Evolutionary conservation across 2,888 invertebrate genomes (phyloP).

Genomic region (Amphipyra tragopoginis): DNA sequence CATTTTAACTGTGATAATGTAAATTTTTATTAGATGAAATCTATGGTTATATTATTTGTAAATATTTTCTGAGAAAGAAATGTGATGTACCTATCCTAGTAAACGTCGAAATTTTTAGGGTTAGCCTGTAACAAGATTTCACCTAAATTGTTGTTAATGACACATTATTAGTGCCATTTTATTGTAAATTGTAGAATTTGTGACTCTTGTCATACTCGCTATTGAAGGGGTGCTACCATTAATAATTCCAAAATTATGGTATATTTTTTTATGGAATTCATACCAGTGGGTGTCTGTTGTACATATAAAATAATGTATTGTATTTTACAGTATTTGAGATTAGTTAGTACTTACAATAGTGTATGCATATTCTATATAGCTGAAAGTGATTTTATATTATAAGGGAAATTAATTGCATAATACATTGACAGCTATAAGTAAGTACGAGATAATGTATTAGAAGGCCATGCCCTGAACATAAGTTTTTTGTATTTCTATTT

Average conservation of each 20-base stretch:
- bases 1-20: conserved; percentile 90
- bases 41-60: conserved; percentile 85
- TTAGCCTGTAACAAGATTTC: conserved; percentile 90
- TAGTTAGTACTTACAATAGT: conserved; percentile 89
- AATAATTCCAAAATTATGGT: conserved; percentile 89
- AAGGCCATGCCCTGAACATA: conserved; percentile 86
- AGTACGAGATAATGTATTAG: conserved; percentile 86
- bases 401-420: conserved; percentile 88
- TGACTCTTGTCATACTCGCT: conserved; percentile 91
- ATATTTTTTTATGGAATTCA: conserved; percentile 89
- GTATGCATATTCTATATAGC: conserved; percentile 89
- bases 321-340: conserved; percentile 89
- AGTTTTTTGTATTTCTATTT: conserved; percentile 89
- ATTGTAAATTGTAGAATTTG: conserved; percentile 88
- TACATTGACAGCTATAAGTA: conserved; percentile 87
- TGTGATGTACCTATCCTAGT: conserved; percentile 85
- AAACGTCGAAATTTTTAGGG: conserved; percentile 83
- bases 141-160: conserved; percentile 87
- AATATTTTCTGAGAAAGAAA: conserved; percentile 82
- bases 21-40: conserved; percentile 88
- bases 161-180: conserved; percentile 89
- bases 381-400: conserved; percentile 89
- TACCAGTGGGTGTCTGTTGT: conserved; percentile 89
- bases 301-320: conserved; percentile 87
- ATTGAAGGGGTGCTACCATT: conserved; percentile 90